Percentiles rank a stretch among this genome's conserved stretches.
phyloP scores from a whole-genome alignment of 2,113 vertebrate species.

The Garra rufa region DNA sequence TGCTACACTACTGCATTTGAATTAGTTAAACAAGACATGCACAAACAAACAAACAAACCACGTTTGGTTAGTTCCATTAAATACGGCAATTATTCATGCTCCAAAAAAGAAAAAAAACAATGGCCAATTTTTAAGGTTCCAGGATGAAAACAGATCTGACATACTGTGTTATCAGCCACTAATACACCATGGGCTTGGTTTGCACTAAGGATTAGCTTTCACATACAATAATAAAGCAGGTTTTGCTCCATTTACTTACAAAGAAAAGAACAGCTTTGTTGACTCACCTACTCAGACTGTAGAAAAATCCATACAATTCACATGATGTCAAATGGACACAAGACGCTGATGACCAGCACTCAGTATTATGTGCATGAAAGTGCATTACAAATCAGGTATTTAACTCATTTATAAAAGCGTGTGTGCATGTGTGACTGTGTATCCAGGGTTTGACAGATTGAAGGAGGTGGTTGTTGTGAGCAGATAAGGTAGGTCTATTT shows the following conservation, averaged over 20 bases:
- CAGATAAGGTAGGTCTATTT: constrained; percentile 18
- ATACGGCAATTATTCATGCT: neutral
- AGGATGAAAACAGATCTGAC: neutral
- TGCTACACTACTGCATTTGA: neutral
- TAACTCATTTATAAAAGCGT: neutral
- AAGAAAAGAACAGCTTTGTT: constrained; percentile 9
- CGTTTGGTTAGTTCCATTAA: neutral
- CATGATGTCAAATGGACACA: neutral
- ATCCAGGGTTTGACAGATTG: constrained; percentile 24
- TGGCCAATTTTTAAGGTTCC: neutral
- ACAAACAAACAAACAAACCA: neutral
- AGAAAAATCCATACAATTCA: neutral
- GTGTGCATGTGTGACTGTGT: neutral
- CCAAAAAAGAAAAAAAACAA: neutral
- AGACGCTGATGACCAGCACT: neutral
- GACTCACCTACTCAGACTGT: neutral
- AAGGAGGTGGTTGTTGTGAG: neutral
- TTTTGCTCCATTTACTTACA: neutral
- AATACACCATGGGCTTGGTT: neutral
- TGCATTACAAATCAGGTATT: neutral
- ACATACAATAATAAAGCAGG: neutral
- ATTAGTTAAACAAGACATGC: neutral
- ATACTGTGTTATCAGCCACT: neutral
- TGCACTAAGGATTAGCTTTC: neutral
- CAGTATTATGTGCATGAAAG: neutral